Percentiles rank a stretch among this genome's conserved stretches.
Conservation (phyloP, 2,888 invertebrate genomes). For the Miltochrista miniata region DNA sequence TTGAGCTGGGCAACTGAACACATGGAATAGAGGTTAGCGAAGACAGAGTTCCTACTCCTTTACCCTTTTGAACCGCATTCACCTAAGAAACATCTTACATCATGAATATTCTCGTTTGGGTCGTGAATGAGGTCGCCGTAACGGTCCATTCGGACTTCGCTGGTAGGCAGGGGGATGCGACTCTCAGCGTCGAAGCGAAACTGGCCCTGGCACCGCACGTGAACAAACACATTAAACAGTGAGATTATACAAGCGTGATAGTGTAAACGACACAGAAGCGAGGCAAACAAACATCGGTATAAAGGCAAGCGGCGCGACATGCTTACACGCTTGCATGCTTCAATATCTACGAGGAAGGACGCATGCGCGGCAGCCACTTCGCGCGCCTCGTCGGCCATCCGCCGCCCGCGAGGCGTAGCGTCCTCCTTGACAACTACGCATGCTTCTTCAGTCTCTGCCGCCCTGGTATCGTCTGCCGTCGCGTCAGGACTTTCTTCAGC, state of each 20-base stretch:
- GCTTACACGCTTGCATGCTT: conserved; percentile 89
- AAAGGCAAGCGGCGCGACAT: conserved; percentile 79
- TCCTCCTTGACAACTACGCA: conserved; percentile 79
- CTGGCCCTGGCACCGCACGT: conserved; percentile 88
- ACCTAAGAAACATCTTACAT: conserved; percentile 77
- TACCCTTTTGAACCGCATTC: conserved; percentile 18
- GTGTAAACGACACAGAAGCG: conserved; percentile 26
- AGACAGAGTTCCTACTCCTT: conserved; percentile 15
- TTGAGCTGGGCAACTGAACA: too few relatives aligned
- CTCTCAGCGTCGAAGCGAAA: conserved; percentile 95
- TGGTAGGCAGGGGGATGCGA: conserved; percentile 88
- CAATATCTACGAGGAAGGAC: conserved; percentile 82
- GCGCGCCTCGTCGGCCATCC: conserved; percentile 77
- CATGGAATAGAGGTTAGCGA: too few relatives aligned
- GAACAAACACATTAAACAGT: conserved; percentile 43
- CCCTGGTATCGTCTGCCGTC: conserved; percentile 52
- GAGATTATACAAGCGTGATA: conserved; percentile 29
- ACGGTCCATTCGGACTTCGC: conserved; percentile 87
- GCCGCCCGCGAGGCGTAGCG: conserved; percentile 70
- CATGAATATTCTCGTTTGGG: conserved; percentile 77
- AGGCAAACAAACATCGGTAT: conserved; percentile 50
- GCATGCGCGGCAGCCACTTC: conserved; percentile 80
- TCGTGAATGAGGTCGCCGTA: conserved; percentile 78
- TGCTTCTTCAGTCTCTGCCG: conserved; percentile 59
- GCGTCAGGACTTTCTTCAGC: conserved; percentile 58